A percentile compares a stretch with the other conserved stretches of the same genome.
These are phyloP conservation scores for Brachyhypopomus occidentalis DNA, from an alignment of 2,113 vertebrate species.

Conservation along the genomic window DNA sequence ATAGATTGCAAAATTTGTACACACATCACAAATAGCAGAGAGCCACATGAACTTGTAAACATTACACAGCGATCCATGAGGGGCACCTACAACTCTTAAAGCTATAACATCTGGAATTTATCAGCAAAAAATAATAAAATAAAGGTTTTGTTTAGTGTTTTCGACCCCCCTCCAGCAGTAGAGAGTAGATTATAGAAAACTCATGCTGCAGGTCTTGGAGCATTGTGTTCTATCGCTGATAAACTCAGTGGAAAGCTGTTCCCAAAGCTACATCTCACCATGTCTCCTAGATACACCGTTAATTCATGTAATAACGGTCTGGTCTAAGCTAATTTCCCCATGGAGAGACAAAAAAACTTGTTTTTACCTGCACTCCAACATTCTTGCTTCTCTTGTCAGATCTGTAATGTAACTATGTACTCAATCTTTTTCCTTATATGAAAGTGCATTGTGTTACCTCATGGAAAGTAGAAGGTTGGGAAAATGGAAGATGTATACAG, in stretches of 20 bases:
- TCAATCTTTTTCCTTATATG: neutral
- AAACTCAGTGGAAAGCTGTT: slow-evolving; percentile 22
- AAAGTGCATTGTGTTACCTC: neutral
- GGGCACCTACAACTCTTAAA: neutral
- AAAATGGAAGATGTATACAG: neutral
- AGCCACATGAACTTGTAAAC: too few species aligned
- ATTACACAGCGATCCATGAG: neutral
- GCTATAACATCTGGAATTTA: neutral
- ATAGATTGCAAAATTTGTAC: slow-evolving; percentile 16
- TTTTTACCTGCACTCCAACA: neutral
- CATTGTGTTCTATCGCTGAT: slow-evolving; percentile 6
- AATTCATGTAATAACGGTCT: slow-evolving; percentile 46
- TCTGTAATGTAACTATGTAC: neutral
- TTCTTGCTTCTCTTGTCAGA: slow-evolving; percentile 4
- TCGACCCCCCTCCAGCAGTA: neutral
- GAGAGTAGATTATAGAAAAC: neutral
- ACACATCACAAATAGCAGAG: neutral
- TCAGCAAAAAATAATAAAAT: neutral
- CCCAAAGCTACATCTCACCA: slow-evolving; percentile 31
- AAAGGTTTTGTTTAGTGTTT: neutral
- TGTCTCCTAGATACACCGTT: slow-evolving; percentile 44
- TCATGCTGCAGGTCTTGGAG: neutral
- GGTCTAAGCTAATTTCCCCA: slow-evolving; percentile 37
- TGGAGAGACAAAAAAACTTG: slow-evolving; percentile 23
- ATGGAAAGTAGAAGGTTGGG: neutral